These are phyloP conservation scores for Willowsia nigromaculata DNA, from an alignment of 2,888 invertebrate genomes.

Conservation along the genomic window DNA sequence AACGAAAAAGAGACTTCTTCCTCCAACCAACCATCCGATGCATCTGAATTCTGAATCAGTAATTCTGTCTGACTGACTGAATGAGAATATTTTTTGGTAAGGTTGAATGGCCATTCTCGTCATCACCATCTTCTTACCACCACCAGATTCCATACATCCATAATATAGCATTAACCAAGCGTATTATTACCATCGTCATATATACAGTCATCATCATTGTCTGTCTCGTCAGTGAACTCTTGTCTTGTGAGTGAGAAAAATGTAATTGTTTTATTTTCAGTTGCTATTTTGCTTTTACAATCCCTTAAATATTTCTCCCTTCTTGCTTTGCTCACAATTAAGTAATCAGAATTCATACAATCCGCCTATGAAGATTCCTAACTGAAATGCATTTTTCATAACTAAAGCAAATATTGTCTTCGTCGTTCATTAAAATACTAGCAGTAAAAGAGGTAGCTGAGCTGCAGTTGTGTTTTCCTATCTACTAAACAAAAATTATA, in stretches of 20 bases:
- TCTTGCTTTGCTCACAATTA: neutral
- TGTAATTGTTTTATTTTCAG: neutral
- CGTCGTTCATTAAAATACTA: neutral
- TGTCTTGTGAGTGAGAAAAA: neutral
- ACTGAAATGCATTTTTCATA: neutral
- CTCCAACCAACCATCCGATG: conserved; percentile 22
- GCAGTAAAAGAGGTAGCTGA: neutral
- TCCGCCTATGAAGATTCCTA: neutral
- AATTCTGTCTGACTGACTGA: conserved; percentile 15
- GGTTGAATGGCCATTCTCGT: conserved; percentile 57
- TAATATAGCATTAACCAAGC: neutral
- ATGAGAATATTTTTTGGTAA: conserved; percentile 21
- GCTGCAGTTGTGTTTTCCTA: neutral
- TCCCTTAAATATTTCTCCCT: neutral
- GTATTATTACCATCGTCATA: conserved; percentile 27
- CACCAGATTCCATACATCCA: too few relatives aligned
- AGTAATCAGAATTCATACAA: neutral
- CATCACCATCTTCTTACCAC: neutral
- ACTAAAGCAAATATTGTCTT: neutral
- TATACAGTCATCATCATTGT: neutral
- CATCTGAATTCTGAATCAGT: neutral
- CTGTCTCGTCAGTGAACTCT: conserved; percentile 22
- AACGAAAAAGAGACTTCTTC: conserved; percentile 3
- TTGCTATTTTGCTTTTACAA: neutral
- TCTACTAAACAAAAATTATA: neutral